A percentile compares a stretch with the other conserved stretches of the same genome.
Evolutionary conservation across 2,113 vertebrate genomes (phyloP).

Genomic region (Ochotona princeps): DNA sequence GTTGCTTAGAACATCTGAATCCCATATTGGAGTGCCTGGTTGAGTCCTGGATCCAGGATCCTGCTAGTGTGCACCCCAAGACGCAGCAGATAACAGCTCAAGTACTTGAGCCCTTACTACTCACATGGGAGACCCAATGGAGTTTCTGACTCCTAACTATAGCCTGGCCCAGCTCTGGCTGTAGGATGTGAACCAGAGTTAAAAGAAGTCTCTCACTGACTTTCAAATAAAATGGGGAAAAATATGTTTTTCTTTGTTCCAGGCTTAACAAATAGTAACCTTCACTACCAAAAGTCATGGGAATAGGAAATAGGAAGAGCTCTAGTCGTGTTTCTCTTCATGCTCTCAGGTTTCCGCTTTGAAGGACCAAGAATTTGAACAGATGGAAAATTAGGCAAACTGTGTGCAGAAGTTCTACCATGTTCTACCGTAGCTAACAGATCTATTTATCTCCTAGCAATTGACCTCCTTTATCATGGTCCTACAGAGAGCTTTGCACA

Average conservation of each 20-base stretch:
- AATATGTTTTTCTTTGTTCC: not conserved
- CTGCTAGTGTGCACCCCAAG: too few species aligned
- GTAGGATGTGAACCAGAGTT: too few species aligned
- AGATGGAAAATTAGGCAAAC: not conserved
- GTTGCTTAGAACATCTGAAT: too few species aligned
- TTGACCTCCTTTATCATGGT: not conserved
- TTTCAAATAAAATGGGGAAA: too few species aligned
- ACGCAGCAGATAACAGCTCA: too few species aligned
- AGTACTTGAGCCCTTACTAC: too few species aligned
- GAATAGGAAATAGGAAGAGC: not conserved
- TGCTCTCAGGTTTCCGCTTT: slow-evolving; percentile 1
- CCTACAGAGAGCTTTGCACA: not conserved
- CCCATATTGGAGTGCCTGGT: too few species aligned
- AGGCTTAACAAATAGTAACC: not conserved
- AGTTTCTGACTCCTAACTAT: too few species aligned
- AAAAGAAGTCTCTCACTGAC: too few species aligned
- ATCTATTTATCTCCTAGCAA: slow-evolving; percentile 34
- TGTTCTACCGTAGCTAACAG: not conserved
- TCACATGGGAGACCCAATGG: too few species aligned
- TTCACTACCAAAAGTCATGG: not conserved
- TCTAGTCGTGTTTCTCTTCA: not conserved
- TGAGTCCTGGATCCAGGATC: too few species aligned
- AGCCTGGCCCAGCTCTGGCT: too few species aligned
- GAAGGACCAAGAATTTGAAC: not conserved
- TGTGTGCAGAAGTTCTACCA: not conserved